These are phyloP conservation scores for Chaitophorus viminalis DNA, from an alignment of 2,888 invertebrate species.

Conservation along the genomic window DNA sequence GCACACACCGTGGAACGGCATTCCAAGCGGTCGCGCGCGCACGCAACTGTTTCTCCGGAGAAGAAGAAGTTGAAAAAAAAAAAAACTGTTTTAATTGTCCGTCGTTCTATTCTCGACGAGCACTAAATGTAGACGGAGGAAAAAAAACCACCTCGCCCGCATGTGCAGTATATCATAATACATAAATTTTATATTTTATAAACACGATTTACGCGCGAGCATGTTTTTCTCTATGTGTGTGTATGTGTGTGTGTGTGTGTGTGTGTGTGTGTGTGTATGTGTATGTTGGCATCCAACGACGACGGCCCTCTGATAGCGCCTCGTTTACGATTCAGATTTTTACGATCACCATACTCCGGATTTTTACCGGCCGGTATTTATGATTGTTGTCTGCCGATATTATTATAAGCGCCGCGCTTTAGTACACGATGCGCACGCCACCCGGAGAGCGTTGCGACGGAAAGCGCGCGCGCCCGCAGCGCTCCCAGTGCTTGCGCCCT, in stretches of 20 bases:
- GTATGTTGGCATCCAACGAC: background rate
- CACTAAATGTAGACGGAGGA: background rate
- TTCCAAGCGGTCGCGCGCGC: slow-evolving; percentile 44
- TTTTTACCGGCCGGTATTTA: slow-evolving; percentile 1
- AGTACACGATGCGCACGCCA: slow-evolving; percentile 8
- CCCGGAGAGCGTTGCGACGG: slow-evolving; percentile 22
- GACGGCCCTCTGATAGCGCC: background rate
- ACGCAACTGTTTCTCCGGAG: slow-evolving; percentile 33
- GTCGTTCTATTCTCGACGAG: background rate
- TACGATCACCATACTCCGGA: background rate
- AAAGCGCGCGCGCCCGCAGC: slow-evolving; percentile 15
- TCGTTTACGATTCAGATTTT: slow-evolving; percentile 18
- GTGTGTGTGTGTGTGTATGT: background rate
- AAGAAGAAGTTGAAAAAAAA: background rate
- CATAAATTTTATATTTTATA: background rate
- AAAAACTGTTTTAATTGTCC: slow-evolving; percentile 59
- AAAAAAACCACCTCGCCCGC: slow-evolving; percentile 4
- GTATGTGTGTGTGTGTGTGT: background rate
- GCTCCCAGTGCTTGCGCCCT: slow-evolving; percentile 11
- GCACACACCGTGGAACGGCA: slow-evolving; percentile 43
- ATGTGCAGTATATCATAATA: background rate
- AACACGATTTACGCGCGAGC: background rate
- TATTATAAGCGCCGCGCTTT: slow-evolving; percentile 24
- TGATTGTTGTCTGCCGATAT: slow-evolving; percentile 8
- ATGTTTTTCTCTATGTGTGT: background rate